These are phyloP conservation scores for Tachysurus vachellii DNA, from an alignment of 2,113 vertebrate genomes.

Conservation along the genomic window DNA sequence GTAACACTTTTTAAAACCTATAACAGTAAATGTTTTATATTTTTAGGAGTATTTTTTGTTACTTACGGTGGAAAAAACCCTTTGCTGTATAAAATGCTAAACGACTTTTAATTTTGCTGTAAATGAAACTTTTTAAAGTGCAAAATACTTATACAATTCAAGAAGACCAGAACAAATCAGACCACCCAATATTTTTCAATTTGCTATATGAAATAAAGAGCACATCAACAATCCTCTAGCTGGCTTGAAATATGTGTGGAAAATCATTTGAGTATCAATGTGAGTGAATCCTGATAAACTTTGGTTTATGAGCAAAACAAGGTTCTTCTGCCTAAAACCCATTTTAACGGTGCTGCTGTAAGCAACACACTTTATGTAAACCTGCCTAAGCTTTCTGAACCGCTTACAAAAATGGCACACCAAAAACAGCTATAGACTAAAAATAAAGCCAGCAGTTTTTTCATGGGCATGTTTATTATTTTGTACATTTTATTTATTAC, in stretches of 20 bases:
- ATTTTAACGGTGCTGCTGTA: neutral
- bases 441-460: neutral
- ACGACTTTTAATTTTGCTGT: neutral
- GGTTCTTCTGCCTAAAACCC: neutral
- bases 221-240: neutral
- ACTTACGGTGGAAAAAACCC: neutral
- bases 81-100: neutral
- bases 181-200: neutral
- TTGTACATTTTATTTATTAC: neutral
- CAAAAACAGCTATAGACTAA: neutral
- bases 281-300: neutral
- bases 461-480: neutral
- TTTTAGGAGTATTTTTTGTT: neutral
- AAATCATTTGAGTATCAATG: neutral
- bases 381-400: neutral
- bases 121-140: neutral
- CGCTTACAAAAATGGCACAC: neutral
- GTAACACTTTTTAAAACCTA: neutral
- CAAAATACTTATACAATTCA: neutral
- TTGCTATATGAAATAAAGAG: neutral
- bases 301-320: neutral
- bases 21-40: neutral
- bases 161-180: neutral
- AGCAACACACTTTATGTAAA: neutral
- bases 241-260: neutral